Percentiles rank a stretch among this genome's conserved stretches.
phyloP scores from a whole-genome alignment of 2,888 invertebrate genomes.

The Latrodectus hesperus region DNA sequence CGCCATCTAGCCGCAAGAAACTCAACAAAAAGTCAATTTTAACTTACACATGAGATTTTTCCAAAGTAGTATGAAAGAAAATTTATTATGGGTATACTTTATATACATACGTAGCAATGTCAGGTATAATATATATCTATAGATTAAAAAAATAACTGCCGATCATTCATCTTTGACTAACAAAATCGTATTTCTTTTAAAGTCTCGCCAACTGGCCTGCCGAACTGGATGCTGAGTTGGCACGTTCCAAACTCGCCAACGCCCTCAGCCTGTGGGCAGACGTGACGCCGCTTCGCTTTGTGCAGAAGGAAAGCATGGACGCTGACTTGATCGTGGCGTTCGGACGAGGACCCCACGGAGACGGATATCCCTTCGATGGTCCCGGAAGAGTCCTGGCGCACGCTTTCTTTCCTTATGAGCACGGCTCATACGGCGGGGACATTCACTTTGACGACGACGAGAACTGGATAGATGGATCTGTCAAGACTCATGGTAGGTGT shows the following conservation, averaged over 20 bases:
- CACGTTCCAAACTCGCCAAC: constrained; percentile 79
- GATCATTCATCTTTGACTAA: too few species aligned
- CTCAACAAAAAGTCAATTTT: too few species aligned
- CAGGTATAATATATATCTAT: too few species aligned
- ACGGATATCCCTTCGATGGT: constrained; percentile 86
- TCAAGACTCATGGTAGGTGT: constrained; percentile 10
- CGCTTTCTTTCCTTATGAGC: constrained; percentile 85
- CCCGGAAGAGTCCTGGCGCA: constrained; percentile 84
- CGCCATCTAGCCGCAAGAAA: too few species aligned
- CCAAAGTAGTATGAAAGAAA: too few species aligned
- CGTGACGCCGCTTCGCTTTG: constrained; percentile 79
- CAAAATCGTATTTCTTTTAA: constrained; percentile 32
- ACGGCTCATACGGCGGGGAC: constrained; percentile 81
- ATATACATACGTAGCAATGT: too few species aligned
- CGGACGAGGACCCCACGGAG: constrained; percentile 82
- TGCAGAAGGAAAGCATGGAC: constrained; percentile 76
- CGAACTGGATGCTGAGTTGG: constrained; percentile 78
- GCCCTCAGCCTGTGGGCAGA: constrained; percentile 83
- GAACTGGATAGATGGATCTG: constrained; percentile 80
- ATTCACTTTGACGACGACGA: constrained; percentile 89
- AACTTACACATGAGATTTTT: too few species aligned
- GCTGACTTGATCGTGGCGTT: constrained; percentile 87
- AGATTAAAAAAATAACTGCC: too few species aligned
- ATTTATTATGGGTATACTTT: too few species aligned
- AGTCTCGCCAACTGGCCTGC: constrained; percentile 84